These are phyloP conservation scores for Coelinius sp. DNA, from an alignment of 2,888 invertebrate species.

Conservation along the genomic window DNA sequence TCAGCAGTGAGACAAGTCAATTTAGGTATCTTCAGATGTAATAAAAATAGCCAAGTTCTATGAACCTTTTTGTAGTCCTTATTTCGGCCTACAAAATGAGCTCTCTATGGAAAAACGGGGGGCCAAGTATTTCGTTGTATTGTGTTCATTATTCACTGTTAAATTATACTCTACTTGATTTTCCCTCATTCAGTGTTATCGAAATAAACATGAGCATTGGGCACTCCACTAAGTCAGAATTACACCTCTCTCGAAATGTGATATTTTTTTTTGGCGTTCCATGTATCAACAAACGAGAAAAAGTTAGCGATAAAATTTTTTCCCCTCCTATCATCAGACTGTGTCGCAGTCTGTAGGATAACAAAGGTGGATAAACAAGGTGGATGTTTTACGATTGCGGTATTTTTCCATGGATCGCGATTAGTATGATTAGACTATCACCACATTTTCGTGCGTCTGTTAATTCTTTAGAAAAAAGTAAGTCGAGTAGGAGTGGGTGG, in stretches of 20 bases:
- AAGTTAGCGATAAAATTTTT: not conserved
- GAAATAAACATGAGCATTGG: not conserved
- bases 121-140: too few species aligned
- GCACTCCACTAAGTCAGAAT: not conserved
- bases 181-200: too few species aligned
- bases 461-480: slow-evolving; percentile 66
- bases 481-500: slow-evolving; percentile 68
- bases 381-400: slow-evolving; percentile 17
- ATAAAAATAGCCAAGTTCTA: too few species aligned
- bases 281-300: not conserved
- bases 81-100: too few species aligned
- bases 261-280: not conserved
- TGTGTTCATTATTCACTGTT: too few species aligned
- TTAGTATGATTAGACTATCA: not conserved
- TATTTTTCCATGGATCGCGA: not conserved
- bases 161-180: too few species aligned
- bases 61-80: too few species aligned
- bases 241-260: not conserved
- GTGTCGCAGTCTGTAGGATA: slow-evolving; percentile 11
- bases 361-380: slow-evolving; percentile 27
- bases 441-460: not conserved
- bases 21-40: too few species aligned
- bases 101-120: too few species aligned
- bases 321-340: not conserved
- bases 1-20: too few species aligned